Percentiles rank a stretch among this genome's conserved stretches.
Conservation (phyloP, 2,113 vertebrate species). For the Dipodomys spectabilis region DNA sequence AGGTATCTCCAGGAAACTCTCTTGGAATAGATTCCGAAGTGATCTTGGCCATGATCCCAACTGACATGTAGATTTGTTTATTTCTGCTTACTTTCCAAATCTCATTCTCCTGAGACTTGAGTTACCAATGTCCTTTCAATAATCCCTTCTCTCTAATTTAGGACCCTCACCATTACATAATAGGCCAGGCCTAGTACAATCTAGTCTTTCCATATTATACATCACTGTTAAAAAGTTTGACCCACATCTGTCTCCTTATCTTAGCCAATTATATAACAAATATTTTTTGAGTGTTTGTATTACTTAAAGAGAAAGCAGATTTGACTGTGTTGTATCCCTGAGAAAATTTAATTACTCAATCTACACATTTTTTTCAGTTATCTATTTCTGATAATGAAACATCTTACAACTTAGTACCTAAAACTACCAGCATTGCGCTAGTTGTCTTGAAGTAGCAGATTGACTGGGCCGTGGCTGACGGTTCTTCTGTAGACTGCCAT, state of each 20-base stretch:
- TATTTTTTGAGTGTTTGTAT: neutral
- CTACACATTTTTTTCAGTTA: neutral
- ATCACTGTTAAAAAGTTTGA: neutral
- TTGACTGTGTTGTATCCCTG: neutral
- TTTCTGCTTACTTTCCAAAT: neutral
- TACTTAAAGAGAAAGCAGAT: conserved; percentile 1
- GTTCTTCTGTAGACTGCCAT: neutral
- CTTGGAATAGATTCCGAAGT: neutral
- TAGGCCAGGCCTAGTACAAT: neutral
- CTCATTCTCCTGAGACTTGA: neutral
- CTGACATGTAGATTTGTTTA: neutral
- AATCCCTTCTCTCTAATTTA: neutral
- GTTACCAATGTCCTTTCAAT: neutral
- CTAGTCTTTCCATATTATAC: neutral
- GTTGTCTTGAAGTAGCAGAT: conserved; percentile 5
- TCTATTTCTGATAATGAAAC: neutral
- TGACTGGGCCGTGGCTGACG: neutral
- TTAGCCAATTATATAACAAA: neutral
- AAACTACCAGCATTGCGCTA: neutral
- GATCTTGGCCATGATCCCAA: neutral
- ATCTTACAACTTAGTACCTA: neutral
- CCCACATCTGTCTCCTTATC: neutral
- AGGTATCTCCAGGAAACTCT: neutral
- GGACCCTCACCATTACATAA: neutral
- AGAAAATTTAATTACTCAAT: neutral